Evolutionary conservation across 2,797 vertebrate species (phyloP).

Genomic region (Selene dorsalis): DNA sequence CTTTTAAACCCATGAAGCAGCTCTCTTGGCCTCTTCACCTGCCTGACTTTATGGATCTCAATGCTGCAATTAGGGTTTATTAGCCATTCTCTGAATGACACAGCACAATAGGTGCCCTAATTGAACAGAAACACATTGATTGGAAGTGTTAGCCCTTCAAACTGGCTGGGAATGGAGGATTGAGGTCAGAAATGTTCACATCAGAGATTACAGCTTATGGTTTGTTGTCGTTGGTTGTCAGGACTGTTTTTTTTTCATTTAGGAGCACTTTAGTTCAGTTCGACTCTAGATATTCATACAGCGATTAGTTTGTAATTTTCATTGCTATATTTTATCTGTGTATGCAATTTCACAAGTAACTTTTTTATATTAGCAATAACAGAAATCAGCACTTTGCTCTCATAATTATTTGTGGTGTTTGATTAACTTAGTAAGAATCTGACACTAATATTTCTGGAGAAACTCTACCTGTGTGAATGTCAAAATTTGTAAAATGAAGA

Average conservation of each 20-base stretch:
- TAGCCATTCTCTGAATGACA: conserved; percentile 77
- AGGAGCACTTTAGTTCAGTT: neutral
- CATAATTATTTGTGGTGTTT: neutral
- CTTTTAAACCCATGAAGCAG: conserved; percentile 74
- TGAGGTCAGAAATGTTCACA: conserved; percentile 32
- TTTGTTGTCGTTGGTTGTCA: neutral
- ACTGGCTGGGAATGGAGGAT: conserved; percentile 14
- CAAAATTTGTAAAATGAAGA: neutral
- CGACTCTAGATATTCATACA: neutral
- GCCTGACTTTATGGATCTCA: conserved; percentile 80
- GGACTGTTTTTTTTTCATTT: neutral
- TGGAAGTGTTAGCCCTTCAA: conserved; percentile 64
- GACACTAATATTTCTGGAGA: conserved; percentile 1
- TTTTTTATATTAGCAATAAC: neutral
- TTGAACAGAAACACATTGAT: conserved; percentile 80
- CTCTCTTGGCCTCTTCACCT: conserved; percentile 73
- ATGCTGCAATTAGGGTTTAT: conserved; percentile 83
- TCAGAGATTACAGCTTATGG: conserved; percentile 22
- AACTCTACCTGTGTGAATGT: neutral
- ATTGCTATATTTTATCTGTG: neutral
- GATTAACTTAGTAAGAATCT: neutral
- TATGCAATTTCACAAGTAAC: neutral
- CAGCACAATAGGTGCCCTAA: conserved; percentile 74
- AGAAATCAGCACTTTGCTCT: neutral
- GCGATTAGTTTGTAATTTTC: neutral